Evolutionary conservation across 2,888 invertebrate genomes (phyloP).

Genomic region (Temnothorax rugatulus): DNA sequence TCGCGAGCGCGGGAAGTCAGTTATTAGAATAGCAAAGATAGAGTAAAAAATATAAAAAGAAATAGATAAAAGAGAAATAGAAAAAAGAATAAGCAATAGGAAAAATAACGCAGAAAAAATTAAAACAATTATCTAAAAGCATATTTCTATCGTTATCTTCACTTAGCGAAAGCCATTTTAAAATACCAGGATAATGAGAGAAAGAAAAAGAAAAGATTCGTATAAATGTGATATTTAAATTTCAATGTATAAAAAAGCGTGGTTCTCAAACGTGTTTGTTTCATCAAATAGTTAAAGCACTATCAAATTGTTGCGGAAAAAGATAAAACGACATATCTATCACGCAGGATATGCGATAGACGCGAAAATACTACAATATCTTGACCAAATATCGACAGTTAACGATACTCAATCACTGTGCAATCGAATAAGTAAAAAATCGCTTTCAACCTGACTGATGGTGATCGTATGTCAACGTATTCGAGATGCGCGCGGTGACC

Average conservation of each 20-base stretch:
- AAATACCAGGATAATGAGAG: not conserved
- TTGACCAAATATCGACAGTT: conserved; percentile 48
- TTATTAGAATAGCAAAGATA: not conserved
- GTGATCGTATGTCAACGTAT: conserved; percentile 30
- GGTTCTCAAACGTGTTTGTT: not conserved
- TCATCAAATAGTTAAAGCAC: not conserved
- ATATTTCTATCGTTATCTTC: not conserved
- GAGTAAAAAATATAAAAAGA: not conserved
- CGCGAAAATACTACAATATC: conserved; percentile 30
- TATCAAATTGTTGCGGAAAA: conserved; percentile 10
- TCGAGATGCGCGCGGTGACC: conserved; percentile 18
- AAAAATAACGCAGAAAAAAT: not conserved
- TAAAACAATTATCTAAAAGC: not conserved
- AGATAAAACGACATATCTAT: conserved; percentile 6
- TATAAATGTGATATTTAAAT: not conserved
- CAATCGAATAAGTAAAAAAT: conserved; percentile 44
- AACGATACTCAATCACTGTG: conserved; percentile 46
- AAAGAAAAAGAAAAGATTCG: not conserved
- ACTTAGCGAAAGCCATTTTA: not conserved
- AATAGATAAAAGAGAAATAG: not conserved
- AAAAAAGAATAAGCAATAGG: not conserved
- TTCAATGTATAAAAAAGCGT: not conserved
- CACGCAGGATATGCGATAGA: not conserved
- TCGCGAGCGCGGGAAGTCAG: not conserved
- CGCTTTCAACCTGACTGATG: conserved; percentile 1